Base-by-base conservation (phyloP, 2,113 vertebrate genomes). In the Poeciliopsis retropinna region DNA sequence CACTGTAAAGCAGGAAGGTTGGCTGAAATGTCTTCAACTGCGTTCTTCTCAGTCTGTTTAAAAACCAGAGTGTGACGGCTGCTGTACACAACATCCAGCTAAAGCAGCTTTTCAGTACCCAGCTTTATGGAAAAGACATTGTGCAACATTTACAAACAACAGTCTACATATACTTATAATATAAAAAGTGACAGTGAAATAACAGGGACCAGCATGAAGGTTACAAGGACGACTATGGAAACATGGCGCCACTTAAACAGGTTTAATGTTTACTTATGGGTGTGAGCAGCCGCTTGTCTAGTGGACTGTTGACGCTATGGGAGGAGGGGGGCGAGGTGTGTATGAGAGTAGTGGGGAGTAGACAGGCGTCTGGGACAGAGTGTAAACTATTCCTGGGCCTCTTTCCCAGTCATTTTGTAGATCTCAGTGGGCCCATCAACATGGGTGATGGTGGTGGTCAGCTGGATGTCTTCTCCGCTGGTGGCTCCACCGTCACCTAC, bases 381-480 rank as follows among this genome's bases (percentile, higher is more conserved):
- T 5, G 47, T 68, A 60, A 3, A 15, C 91, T 93, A 99, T 80
- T 98, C 97, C 85, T 98, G 97, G 72, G 98, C 95, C 82, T 95
- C 95, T 92, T 99, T 99, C 82, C 97, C 96, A 3, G 95, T 93
- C 94, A 99, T 89, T 92, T 96, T 97, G 88, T 99, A 99, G 75
- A 99, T 93, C 92, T 98, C 95, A 0, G 96, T 98, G 13, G 96
- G 97, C 14, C 97, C 96, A 0, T 98, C 97, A 44, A 95, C 95
- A 0, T 98, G 96, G 32, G 97, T 97, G 92, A 99, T 97, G 22
- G 97, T 99, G 73, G 97, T 99, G 70, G 98, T 99, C 76, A 98
- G 95, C 91, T 99, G 97, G 22, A 95, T 95, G 85, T 99, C 97
- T 65, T 99, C 98, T 0, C 95, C 97, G 0, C 95, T 96, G 93